A percentile compares a stretch with the other conserved stretches of the same genome.
Conservation (phyloP, 2,888 invertebrate genomes). For the Mythimna lalbum region DNA sequence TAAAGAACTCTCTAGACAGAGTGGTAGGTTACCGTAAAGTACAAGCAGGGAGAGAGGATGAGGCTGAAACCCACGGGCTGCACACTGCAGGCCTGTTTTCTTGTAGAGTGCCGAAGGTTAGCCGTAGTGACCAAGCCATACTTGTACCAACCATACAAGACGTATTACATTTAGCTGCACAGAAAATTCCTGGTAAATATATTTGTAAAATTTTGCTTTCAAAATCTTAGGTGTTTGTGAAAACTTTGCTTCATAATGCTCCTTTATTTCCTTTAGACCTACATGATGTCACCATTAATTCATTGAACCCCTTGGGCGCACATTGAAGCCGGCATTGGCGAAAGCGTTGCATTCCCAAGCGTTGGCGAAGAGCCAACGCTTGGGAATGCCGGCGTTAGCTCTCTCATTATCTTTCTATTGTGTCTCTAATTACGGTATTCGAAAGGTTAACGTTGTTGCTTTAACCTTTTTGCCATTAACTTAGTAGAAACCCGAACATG, state of each 20-base stretch:
- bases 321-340: no score
- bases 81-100: constrained; percentile 84
- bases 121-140: constrained; percentile 85
- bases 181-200: constrained; percentile 86
- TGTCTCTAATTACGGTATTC: no score
- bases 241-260: background rate
- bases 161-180: constrained; percentile 83
- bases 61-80: constrained; percentile 76
- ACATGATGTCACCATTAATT: no score
- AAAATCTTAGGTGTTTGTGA: constrained; percentile 10
- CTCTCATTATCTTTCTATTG: no score
- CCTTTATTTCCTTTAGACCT: no score
- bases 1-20: constrained; percentile 91
- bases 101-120: constrained; percentile 79
- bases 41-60: constrained; percentile 85
- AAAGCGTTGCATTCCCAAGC: no score
- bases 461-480: no score
- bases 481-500: background rate
- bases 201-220: constrained; percentile 22
- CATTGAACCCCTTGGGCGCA: no score
- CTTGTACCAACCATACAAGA: constrained; percentile 87
- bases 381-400: no score
- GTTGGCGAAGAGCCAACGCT: no score
- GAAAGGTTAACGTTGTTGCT: no score
- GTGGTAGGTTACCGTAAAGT: constrained; percentile 93